These are phyloP conservation scores for Gnathonemus longibarbis DNA, from an alignment of 2,113 vertebrate genomes.

Conservation along the genomic window DNA sequence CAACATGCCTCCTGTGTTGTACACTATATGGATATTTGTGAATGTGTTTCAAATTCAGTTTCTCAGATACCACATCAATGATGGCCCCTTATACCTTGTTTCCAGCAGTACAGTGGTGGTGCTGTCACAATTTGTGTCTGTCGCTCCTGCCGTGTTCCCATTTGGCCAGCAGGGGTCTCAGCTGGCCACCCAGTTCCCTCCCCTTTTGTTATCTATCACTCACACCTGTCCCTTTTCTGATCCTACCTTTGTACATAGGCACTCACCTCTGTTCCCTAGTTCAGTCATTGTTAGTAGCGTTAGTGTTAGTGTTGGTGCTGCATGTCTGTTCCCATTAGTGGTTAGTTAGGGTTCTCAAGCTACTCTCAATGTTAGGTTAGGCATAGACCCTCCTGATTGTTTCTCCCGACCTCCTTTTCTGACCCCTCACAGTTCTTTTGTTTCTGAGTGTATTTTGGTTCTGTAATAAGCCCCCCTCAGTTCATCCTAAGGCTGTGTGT, in stretches of 20 bases:
- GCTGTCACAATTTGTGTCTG: too few relatives aligned
- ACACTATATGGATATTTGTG: neutral
- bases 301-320: neutral
- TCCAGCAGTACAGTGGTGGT: too few relatives aligned
- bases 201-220: neutral
- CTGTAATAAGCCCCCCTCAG: neutral
- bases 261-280: neutral
- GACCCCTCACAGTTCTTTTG: neutral
- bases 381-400: neutral
- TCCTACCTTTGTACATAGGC: neutral
- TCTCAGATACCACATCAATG: neutral
- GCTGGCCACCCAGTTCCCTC: neutral
- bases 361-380: neutral
- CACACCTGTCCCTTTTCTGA: neutral
- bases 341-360: neutral
- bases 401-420: neutral
- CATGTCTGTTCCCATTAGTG: neutral
- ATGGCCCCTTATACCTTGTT: neutral
- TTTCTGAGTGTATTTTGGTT: too few relatives aligned
- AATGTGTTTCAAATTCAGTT: neutral
- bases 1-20: neutral
- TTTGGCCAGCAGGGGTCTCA: neutral
- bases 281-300: neutral
- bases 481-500: neutral
- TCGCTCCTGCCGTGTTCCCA: neutral